phyloP scores from a whole-genome alignment of 2,888 invertebrate species.

The Nipponacmea schrenckii region DNA sequence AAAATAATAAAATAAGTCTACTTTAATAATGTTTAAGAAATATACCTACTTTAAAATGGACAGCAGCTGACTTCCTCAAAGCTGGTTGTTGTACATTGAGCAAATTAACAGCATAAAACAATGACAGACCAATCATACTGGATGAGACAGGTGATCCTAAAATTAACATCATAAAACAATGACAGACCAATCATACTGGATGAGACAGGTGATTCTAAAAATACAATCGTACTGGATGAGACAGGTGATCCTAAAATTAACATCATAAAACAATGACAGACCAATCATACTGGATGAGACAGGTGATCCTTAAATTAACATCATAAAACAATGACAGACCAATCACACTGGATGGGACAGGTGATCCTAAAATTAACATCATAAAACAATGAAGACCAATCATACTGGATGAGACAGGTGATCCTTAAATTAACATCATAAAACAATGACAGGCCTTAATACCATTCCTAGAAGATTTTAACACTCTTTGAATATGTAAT shows the following conservation, averaged over 20 bases:
- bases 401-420: slow-evolving; percentile 37
- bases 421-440: slow-evolving; percentile 7
- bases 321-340: slow-evolving; percentile 40
- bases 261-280: slow-evolving; percentile 43
- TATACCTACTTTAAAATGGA: slow-evolving; percentile 44
- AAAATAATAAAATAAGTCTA: too few relatives aligned
- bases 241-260: slow-evolving; percentile 30
- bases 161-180: slow-evolving; percentile 15
- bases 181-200: slow-evolving; percentile 45
- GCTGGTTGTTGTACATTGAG: slow-evolving; percentile 47
- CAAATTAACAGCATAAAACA: slow-evolving; percentile 46
- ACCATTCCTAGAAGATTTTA: too few relatives aligned
- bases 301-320: slow-evolving; percentile 22
- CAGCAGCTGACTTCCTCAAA: slow-evolving; percentile 44
- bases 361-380: slow-evolving; percentile 22
- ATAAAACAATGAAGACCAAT: slow-evolving; percentile 20
- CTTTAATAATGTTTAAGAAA: too few relatives aligned
- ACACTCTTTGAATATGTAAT: too few relatives aligned
- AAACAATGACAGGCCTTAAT: slow-evolving; percentile 36
- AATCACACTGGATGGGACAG: slow-evolving; percentile 38
- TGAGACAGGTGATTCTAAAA: slow-evolving; percentile 30
- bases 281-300: slow-evolving; percentile 42
- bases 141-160: slow-evolving; percentile 33
- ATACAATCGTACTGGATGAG: slow-evolving; percentile 37
- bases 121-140: slow-evolving; percentile 43